Evolutionary conservation across 2,797 vertebrate species (phyloP).

Genomic region (Benthosema pterotum): DNA sequence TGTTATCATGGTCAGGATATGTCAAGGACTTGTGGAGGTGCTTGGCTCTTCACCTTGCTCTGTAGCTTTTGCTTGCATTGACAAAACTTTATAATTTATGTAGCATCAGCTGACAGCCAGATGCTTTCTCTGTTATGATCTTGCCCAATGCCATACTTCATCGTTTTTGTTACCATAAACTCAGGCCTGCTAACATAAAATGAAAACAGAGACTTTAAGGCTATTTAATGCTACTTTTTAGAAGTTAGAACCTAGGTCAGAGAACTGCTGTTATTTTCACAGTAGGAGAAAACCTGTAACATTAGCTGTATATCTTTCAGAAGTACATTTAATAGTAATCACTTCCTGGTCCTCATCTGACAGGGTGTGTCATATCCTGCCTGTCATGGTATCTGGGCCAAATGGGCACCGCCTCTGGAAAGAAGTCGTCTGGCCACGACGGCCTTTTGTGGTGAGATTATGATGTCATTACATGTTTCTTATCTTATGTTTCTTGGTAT

Average conservation of each 20-base stretch:
- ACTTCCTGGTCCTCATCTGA: not conserved
- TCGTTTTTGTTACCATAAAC: too few relatives aligned
- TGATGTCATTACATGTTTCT: not conserved
- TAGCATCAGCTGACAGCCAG: constrained; percentile 6
- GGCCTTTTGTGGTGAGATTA: constrained; percentile 87
- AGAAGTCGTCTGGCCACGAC: constrained; percentile 90
- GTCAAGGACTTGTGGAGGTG: constrained; percentile 92
- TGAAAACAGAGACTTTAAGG: too few relatives aligned
- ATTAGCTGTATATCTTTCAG: too few relatives aligned
- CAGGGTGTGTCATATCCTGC: constrained; percentile 92
- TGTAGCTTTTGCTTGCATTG: not conserved
- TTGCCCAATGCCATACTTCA: not conserved
- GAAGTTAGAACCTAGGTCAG: too few relatives aligned
- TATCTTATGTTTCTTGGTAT: too few relatives aligned
- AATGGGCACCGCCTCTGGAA: constrained; percentile 91
- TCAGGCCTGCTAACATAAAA: too few relatives aligned
- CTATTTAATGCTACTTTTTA: too few relatives aligned
- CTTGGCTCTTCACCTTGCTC: constrained; percentile 6
- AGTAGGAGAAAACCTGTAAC: not conserved
- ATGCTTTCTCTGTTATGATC: not conserved
- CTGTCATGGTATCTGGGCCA: constrained; percentile 93
- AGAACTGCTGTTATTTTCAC: not conserved
- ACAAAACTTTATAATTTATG: not conserved
- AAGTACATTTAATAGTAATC: not conserved
- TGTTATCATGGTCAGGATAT: constrained; percentile 89